Conservation (phyloP, 2,113 vertebrate genomes). For the Arizona elegans region DNA sequence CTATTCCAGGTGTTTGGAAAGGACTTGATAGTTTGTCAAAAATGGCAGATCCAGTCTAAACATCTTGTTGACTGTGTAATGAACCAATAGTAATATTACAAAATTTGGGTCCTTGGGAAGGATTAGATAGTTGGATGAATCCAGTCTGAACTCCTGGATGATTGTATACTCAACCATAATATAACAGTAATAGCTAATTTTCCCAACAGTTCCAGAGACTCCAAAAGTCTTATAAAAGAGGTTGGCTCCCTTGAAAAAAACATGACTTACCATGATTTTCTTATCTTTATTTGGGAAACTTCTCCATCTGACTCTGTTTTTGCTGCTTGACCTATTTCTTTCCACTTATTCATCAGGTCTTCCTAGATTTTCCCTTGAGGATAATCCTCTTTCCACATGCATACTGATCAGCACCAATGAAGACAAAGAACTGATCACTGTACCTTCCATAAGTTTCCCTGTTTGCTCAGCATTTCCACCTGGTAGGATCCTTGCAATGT, state of each 20-base stretch:
- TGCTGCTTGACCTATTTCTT: not conserved
- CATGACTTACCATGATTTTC: not conserved
- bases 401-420: not conserved
- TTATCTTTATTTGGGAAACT: not conserved
- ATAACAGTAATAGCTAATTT: not conserved
- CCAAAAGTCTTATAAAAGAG: not conserved
- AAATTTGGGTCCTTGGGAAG: no score
- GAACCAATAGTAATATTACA: no score
- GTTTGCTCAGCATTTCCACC: constrained; percentile 89
- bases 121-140: no score
- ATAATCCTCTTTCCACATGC: not conserved
- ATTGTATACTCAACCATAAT: not conserved
- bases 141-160: no score
- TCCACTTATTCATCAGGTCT: not conserved
- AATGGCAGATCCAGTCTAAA: no score
- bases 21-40: no score
- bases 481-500: constrained; percentile 89
- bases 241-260: not conserved
- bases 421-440: constrained; percentile 44
- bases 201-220: not conserved
- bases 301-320: not conserved
- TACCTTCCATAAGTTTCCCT: constrained; percentile 90
- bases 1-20: no score
- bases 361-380: not conserved
- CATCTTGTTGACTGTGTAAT: no score